Conservation (phyloP, 2,797 vertebrate genomes). For the Xenops minutus region DNA sequence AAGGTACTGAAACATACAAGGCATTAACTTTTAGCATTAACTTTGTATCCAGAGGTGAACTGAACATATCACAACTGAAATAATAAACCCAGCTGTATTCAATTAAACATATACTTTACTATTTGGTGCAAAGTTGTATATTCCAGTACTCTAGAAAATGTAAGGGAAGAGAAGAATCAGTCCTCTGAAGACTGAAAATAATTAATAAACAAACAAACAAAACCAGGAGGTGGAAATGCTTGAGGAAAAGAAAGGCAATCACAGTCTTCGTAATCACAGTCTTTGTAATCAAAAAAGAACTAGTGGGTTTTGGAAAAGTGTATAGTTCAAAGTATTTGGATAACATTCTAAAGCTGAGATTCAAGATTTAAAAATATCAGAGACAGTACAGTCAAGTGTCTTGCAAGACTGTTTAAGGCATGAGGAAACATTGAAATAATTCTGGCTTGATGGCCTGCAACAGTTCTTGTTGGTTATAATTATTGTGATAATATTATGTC, state of each 20-base stretch:
- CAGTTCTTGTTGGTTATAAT: conserved; percentile 26
- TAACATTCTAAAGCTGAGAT: neutral
- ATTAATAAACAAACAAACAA: neutral
- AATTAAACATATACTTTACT: neutral
- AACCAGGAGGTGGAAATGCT: fast-evolving
- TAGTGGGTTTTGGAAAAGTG: neutral
- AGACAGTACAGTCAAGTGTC: neutral
- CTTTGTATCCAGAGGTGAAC: neutral
- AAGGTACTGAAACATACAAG: neutral
- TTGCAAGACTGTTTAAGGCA: conserved; percentile 5
- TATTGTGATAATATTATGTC: conserved; percentile 4
- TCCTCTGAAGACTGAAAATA: neutral
- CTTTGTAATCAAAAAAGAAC: neutral
- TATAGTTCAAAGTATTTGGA: neutral
- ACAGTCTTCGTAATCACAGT: neutral
- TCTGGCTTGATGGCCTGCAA: neutral
- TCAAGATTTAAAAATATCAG: neutral
- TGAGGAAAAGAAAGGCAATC: neutral
- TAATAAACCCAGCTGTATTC: neutral
- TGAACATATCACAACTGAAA: neutral
- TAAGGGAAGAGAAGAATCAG: neutral
- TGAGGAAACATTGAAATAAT: neutral
- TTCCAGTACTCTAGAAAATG: neutral
- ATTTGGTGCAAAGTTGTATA: neutral
- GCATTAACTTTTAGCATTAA: neutral